phyloP scores from a whole-genome alignment of 2,888 invertebrate genomes.

The Drosophila tanythrix region DNA sequence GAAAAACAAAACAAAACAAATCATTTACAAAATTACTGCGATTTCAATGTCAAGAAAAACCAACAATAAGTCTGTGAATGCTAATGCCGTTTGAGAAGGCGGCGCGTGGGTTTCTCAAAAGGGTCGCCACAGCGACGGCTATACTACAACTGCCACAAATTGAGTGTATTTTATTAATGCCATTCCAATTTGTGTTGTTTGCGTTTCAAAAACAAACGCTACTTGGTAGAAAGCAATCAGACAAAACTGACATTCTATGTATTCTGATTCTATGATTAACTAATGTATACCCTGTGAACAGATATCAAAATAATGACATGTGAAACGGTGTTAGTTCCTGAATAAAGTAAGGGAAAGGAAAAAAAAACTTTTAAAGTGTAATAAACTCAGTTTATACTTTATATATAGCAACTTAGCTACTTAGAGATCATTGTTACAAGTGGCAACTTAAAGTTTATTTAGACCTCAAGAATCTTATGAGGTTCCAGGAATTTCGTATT shows the following conservation, averaged over 20 bases:
- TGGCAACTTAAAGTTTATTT: not conserved
- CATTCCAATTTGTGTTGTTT: constrained; percentile 43
- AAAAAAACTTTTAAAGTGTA: not conserved
- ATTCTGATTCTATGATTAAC: constrained; percentile 5
- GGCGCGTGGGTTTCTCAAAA: constrained; percentile 65
- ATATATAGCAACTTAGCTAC: not conserved
- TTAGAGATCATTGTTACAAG: not conserved
- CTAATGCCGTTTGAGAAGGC: constrained; percentile 10
- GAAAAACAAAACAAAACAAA: constrained; percentile 32
- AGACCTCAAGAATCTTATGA: not conserved
- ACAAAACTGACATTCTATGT: not conserved
- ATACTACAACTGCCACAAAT: constrained; percentile 47
- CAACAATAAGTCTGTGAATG: constrained; percentile 37
- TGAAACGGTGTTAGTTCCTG: not conserved
- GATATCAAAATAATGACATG: not conserved
- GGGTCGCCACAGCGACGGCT: constrained; percentile 38
- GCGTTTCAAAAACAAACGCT: constrained; percentile 40
- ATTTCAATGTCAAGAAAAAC: constrained; percentile 58
- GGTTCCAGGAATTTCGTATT: not conserved
- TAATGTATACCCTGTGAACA: constrained; percentile 14
- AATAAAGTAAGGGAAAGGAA: not conserved
- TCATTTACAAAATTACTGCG: constrained; percentile 42
- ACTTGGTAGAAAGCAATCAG: constrained; percentile 8
- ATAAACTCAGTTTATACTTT: not conserved
- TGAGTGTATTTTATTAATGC: constrained; percentile 56